phyloP scores from a whole-genome alignment of 2,113 vertebrate genomes.

The Indri indri region DNA sequence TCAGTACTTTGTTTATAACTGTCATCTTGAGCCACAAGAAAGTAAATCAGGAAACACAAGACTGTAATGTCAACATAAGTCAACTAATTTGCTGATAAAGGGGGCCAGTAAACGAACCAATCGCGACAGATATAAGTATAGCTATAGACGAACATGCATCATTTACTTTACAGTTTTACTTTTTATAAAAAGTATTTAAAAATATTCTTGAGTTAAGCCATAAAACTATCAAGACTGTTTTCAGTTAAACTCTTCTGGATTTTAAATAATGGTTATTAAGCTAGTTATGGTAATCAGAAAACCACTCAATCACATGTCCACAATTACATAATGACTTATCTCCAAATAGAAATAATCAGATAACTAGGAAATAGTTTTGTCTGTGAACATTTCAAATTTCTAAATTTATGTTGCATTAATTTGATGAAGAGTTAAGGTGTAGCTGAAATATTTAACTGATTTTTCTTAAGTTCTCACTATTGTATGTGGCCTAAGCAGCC shows the following conservation, averaged over 20 bases:
- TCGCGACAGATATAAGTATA: neutral
- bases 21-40: neutral
- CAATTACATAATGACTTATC: neutral
- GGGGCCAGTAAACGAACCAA: neutral
- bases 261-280: neutral
- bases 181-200: neutral
- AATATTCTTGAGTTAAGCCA: neutral
- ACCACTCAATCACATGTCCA: neutral
- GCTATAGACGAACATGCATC: neutral
- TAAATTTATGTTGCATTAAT: neutral
- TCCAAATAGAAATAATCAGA: slow-evolving; percentile 14
- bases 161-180: neutral
- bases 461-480: neutral
- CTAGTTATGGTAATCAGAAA: neutral
- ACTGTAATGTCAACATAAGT: neutral
- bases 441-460: neutral
- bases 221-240: slow-evolving; percentile 3
- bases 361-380: neutral
- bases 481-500: neutral
- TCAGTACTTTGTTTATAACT: neutral
- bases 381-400: slow-evolving; percentile 2
- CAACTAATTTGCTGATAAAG: neutral
- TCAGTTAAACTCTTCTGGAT: neutral
- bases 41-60: neutral
- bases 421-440: neutral